Percentiles rank a stretch among this genome's conserved stretches.
Conservation (phyloP, 2,113 vertebrate species). For the Physeter macrocephalus region DNA sequence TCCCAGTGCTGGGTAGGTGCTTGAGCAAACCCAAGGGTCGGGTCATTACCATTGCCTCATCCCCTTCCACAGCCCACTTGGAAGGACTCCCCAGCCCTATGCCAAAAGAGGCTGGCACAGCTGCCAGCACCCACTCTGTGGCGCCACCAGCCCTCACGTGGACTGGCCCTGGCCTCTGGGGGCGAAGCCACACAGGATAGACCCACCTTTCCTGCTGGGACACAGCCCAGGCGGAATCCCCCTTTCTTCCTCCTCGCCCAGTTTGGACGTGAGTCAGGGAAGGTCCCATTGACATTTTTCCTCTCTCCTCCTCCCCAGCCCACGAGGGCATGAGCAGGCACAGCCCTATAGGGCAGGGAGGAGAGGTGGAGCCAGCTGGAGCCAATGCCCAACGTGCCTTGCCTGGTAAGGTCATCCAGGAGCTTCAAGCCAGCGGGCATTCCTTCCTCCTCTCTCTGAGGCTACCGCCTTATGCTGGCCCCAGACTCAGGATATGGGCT, state of each 20-base stretch:
- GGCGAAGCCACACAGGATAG: conserved; percentile 64
- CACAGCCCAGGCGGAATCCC: conserved; percentile 22
- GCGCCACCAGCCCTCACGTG: not conserved
- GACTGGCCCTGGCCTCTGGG: conserved; percentile 1
- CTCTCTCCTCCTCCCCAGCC: not conserved
- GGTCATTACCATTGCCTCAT: not conserved
- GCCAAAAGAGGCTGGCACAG: not conserved
- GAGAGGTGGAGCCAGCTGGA: not conserved
- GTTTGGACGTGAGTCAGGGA: conserved; percentile 57
- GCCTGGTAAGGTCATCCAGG: not conserved
- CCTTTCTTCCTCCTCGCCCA: not conserved
- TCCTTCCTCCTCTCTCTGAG: not conserved
- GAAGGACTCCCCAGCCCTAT: not conserved
- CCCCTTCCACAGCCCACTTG: not conserved
- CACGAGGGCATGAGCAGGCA: not conserved
- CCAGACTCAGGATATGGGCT: not conserved
- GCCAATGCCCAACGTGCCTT: not conserved
- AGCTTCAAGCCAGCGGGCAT: not conserved
- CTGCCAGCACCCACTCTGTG: not conserved
- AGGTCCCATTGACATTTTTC: not conserved
- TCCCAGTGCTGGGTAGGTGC: not conserved
- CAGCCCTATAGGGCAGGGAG: not conserved
- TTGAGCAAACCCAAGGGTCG: not conserved
- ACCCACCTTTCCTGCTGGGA: conserved; percentile 78
- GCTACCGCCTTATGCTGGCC: not conserved